phyloP scores from a whole-genome alignment of 1,140 invertebrate genomes.

The Hylyphantes graminicola region DNA sequence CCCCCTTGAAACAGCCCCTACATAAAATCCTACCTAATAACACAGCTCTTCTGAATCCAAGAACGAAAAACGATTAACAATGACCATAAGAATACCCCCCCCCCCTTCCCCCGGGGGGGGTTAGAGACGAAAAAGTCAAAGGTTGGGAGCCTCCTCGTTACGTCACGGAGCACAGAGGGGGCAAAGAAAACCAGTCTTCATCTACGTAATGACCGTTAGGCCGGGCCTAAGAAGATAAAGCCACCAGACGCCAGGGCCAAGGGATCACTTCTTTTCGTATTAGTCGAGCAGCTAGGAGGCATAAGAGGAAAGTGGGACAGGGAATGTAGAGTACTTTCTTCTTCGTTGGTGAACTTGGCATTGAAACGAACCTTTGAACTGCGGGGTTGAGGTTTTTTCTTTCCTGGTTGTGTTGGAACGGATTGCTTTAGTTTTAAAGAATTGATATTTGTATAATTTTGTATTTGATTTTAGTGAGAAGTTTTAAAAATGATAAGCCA shows the following conservation, averaged over 20 bases:
- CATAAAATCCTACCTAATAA: too few relatives aligned
- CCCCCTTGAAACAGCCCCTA: too few relatives aligned
- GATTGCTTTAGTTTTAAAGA: neutral
- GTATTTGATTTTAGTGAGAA: neutral
- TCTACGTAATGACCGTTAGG: conserved; percentile 56
- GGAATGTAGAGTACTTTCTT: neutral
- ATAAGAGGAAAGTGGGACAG: conserved; percentile 42
- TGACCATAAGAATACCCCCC: conserved; percentile 23
- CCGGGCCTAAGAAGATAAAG: conserved; percentile 30
- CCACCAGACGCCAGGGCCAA: conserved; percentile 33
- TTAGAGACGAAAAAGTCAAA: conserved; percentile 29
- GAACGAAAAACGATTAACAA: conserved; percentile 42
- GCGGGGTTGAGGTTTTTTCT: neutral
- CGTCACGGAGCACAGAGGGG: conserved; percentile 30
- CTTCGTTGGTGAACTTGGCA: conserved; percentile 10
- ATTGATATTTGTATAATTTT: neutral
- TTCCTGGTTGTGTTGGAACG: neutral
- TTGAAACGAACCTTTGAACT: conserved; percentile 1
- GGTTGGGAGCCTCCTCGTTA: conserved; percentile 43
- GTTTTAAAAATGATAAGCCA: neutral
- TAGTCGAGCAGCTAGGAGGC: neutral
- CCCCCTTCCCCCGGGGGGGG: conserved; percentile 12
- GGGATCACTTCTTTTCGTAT: conserved; percentile 30
- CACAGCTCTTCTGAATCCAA: neutral
- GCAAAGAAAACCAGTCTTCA: conserved; percentile 53